Evolutionary conservation across 2,113 vertebrate genomes (phyloP).

Genomic region (Hippocampus barbouri): DNA sequence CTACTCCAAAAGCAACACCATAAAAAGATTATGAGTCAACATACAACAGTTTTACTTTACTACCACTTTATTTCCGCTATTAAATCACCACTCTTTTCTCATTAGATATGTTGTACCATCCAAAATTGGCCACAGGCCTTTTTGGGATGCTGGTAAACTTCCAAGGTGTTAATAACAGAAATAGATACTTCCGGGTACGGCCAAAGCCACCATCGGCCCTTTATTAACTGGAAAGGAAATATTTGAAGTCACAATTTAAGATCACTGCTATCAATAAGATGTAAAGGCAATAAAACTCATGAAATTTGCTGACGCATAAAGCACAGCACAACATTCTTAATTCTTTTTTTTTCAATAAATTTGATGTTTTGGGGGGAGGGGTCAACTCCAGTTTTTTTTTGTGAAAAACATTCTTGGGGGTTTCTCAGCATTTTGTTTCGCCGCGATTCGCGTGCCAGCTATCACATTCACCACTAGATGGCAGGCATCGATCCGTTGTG

Average conservation of each 20-base stretch:
- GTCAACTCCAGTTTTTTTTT: no score
- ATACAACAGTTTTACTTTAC: background rate
- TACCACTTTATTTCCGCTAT: background rate
- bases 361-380: no score
- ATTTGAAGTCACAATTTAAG: background rate
- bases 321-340: background rate
- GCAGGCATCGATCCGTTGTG: no score
- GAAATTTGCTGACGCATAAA: no score
- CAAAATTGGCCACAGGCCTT: no score
- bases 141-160: background rate
- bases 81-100: background rate
- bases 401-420: no score
- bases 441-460: no score
- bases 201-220: background rate
- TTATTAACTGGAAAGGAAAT: background rate
- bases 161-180: background rate
- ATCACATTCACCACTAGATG: no score
- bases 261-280: background rate
- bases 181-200: background rate
- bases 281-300: background rate
- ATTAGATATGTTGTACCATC: no score
- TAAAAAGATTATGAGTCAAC: background rate
- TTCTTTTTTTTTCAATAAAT: no score
- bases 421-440: no score
- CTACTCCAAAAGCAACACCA: background rate